Conservation (phyloP, 2,888 invertebrate genomes). For the Rhingia rostrata region DNA sequence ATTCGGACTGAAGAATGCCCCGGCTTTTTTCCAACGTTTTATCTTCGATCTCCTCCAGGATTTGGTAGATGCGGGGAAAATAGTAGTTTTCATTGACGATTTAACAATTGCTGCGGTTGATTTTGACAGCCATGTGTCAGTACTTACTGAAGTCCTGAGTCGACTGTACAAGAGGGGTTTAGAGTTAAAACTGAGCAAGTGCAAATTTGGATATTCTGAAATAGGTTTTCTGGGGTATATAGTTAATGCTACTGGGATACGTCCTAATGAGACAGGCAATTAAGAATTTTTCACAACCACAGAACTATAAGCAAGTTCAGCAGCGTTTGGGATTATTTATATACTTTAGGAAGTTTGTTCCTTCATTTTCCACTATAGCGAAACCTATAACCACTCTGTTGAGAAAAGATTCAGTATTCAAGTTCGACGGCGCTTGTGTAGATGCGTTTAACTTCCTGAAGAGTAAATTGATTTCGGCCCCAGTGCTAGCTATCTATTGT, state of each 20-base stretch:
- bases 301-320: constrained; percentile 24
- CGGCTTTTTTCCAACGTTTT: constrained; percentile 11
- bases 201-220: constrained; percentile 17
- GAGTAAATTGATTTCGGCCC: constrained; percentile 55
- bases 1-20: constrained; percentile 28
- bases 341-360: constrained; percentile 31
- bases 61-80: constrained; percentile 6
- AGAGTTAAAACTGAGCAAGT: constrained; percentile 30
- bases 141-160: constrained; percentile 10
- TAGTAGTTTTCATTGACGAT: constrained; percentile 22
- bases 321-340: constrained; percentile 29
- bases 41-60: constrained; percentile 2
- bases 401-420: constrained; percentile 22
- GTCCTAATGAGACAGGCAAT: constrained; percentile 13
- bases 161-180: constrained; percentile 9
- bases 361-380: constrained; percentile 13
- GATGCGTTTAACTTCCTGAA: constrained; percentile 35
- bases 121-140: neutral
- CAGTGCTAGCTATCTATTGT: constrained; percentile 77
- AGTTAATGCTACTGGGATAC: constrained; percentile 25
- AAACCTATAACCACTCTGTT: constrained; percentile 12
- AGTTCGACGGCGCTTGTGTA: constrained; percentile 4
- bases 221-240: constrained; percentile 41
- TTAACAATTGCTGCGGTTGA: neutral
- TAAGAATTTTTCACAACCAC: neutral